Percentiles rank a stretch among this genome's conserved stretches.
These are phyloP conservation scores for Vultur gryphus DNA, from an alignment of 2,797 vertebrate species.

Conservation along the genomic window DNA sequence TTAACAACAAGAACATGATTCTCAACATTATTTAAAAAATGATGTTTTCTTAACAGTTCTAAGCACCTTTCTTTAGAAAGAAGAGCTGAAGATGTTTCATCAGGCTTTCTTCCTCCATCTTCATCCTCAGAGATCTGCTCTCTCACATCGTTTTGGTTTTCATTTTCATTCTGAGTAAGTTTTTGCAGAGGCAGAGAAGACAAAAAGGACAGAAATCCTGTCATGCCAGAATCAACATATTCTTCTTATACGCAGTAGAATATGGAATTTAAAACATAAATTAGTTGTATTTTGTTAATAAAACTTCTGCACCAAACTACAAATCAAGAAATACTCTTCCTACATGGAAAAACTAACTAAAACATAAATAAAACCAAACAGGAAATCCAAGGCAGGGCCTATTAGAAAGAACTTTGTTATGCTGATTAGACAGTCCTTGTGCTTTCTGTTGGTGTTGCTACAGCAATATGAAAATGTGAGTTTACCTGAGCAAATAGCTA, in stretches of 20 bases:
- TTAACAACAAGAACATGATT: neutral
- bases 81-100: slow-evolving; percentile 64
- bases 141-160: slow-evolving; percentile 28
- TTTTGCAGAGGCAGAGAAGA: slow-evolving; percentile 85
- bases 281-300: slow-evolving; percentile 7
- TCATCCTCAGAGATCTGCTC: slow-evolving; percentile 39
- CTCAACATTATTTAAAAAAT: neutral
- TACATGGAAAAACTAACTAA: neutral
- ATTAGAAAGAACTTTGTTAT: slow-evolving; percentile 40
- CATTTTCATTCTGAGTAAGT: slow-evolving; percentile 73
- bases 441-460: slow-evolving; percentile 77
- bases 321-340: slow-evolving; percentile 1
- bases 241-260: neutral
- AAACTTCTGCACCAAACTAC: slow-evolving; percentile 14
- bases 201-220: slow-evolving; percentile 87
- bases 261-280: slow-evolving; percentile 2
- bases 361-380: neutral
- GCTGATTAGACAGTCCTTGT: slow-evolving; percentile 54
- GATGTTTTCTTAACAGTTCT: neutral
- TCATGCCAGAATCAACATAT: slow-evolving; percentile 75
- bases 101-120: slow-evolving; percentile 62
- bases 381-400: slow-evolving; percentile 24
- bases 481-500: slow-evolving; percentile 46
- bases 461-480: slow-evolving; percentile 78
- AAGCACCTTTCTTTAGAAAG: slow-evolving; percentile 84